Evolutionary conservation across 2,888 invertebrate genomes (phyloP).

Genomic region (Metallyticus violacea): DNA sequence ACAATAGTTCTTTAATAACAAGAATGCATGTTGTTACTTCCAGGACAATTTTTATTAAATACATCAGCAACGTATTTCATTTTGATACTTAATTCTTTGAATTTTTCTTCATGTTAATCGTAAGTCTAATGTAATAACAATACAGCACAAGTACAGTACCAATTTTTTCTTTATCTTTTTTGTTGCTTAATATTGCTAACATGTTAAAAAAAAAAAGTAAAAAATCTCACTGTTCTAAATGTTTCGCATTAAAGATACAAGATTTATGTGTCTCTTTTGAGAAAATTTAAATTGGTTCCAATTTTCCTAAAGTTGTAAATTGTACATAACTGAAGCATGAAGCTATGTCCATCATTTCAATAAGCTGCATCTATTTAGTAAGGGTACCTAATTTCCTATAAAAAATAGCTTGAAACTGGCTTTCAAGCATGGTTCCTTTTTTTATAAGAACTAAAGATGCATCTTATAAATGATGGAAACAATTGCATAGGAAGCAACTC

Average conservation of each 20-base stretch:
- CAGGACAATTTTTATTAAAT: not conserved
- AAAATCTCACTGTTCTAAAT: conserved; percentile 4
- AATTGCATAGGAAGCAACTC: not conserved
- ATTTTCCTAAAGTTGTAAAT: not conserved
- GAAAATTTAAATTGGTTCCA: not conserved
- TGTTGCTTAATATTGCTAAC: not conserved
- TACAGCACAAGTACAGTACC: not conserved
- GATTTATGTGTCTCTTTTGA: not conserved
- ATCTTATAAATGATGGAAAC: not conserved
- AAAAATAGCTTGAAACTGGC: not conserved
- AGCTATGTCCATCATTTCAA: not conserved
- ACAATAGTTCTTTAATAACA: not conserved
- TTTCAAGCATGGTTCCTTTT: not conserved
- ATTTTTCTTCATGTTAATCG: not conserved
- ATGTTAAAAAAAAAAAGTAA: not conserved
- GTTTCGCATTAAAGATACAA: not conserved
- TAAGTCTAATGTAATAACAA: not conserved
- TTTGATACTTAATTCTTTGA: not conserved
- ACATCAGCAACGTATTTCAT: not conserved
- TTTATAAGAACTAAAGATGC: not conserved
- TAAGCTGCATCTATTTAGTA: not conserved
- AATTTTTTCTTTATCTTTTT: not conserved
- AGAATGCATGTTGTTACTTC: not conserved
- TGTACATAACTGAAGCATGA: not conserved
- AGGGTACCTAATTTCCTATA: not conserved